Percentiles rank a stretch among this genome's conserved stretches.
phyloP scores from a whole-genome alignment of 2,797 vertebrate genomes.

The Echeneis naucrates region DNA sequence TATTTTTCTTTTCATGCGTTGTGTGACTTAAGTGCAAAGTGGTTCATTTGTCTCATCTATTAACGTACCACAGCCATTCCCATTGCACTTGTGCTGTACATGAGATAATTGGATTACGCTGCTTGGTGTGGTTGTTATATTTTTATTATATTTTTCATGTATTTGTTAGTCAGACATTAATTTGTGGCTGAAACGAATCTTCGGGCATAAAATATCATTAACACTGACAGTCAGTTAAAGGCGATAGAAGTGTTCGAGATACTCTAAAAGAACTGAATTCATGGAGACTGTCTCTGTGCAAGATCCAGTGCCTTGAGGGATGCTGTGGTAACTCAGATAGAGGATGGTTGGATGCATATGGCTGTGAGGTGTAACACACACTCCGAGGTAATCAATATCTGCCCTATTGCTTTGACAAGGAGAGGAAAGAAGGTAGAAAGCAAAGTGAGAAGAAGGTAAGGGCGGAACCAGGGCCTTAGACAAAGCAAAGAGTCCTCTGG shows the following conservation, averaged over 20 bases:
- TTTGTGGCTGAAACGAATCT: no score
- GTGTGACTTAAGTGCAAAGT: background rate
- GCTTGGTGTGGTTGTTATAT: background rate
- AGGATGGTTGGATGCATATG: constrained; percentile 48
- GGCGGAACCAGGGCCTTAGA: constrained; percentile 48
- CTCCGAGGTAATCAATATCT: constrained; percentile 70
- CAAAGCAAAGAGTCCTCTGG: constrained; percentile 47
- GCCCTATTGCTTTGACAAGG: constrained; percentile 62
- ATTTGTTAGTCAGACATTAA: background rate
- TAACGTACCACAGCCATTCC: background rate
- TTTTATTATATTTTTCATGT: constrained; percentile 1
- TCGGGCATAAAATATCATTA: background rate
- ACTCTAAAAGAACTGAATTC: constrained; percentile 13
- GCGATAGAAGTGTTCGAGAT: constrained; percentile 7
- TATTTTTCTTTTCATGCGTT: background rate
- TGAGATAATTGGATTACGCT: background rate
- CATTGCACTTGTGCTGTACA: background rate
- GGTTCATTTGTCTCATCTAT: background rate
- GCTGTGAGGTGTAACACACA: constrained; percentile 58
- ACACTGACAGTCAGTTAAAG: constrained; percentile 11
- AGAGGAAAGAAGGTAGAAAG: constrained; percentile 35
- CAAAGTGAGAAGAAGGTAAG: constrained; percentile 47
- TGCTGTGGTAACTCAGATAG: constrained; percentile 42
- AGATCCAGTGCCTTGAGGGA: constrained; percentile 50
- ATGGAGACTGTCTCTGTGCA: constrained; percentile 25